Conservation (phyloP, 2,797 vertebrate species). For the Denticeps clupeoides region DNA sequence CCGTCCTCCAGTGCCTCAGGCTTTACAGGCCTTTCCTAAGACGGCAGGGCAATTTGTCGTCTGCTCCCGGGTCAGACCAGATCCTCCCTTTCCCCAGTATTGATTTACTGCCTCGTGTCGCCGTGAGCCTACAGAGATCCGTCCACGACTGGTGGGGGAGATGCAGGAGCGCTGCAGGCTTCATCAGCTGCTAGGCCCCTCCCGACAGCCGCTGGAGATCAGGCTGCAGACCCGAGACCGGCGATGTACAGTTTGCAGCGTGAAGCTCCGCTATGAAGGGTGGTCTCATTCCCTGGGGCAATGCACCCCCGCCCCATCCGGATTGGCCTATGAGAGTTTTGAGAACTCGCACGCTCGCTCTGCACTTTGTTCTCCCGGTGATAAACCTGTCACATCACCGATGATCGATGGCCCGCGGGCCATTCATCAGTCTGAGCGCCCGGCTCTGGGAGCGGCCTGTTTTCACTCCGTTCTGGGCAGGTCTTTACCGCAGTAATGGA, state of each 20-base stretch:
- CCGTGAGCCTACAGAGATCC: conserved; percentile 52
- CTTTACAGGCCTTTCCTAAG: conserved; percentile 42
- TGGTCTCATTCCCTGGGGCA: conserved; percentile 25
- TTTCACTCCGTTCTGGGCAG: conserved; percentile 51
- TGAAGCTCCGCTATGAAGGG: conserved; percentile 28
- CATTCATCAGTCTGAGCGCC: conserved; percentile 52
- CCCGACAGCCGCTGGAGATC: conserved; percentile 42
- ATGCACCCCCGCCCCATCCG: conserved; percentile 27
- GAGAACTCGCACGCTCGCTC: conserved; percentile 48
- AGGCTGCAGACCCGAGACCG: conserved; percentile 36
- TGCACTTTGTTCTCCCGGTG: conserved; percentile 44
- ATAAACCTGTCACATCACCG: conserved; percentile 60
- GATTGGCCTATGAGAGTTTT: conserved; percentile 38
- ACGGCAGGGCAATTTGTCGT: conserved; percentile 50
- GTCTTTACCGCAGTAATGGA: conserved; percentile 46
- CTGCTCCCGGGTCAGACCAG: conserved; percentile 41
- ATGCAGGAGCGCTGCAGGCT: conserved; percentile 39
- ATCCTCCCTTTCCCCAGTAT: conserved; percentile 45
- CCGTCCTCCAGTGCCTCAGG: not conserved
- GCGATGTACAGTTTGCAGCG: conserved; percentile 29
- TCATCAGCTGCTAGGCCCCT: conserved; percentile 53
- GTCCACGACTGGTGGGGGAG: conserved; percentile 38
- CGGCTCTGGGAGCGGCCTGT: conserved; percentile 40
- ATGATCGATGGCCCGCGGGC: conserved; percentile 48
- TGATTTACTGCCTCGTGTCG: conserved; percentile 45